A percentile compares a stretch with the other conserved stretches of the same genome.
These are phyloP conservation scores for Nemapogon koenigi DNA, from an alignment of 2,888 invertebrate genomes.

Conservation along the genomic window DNA sequence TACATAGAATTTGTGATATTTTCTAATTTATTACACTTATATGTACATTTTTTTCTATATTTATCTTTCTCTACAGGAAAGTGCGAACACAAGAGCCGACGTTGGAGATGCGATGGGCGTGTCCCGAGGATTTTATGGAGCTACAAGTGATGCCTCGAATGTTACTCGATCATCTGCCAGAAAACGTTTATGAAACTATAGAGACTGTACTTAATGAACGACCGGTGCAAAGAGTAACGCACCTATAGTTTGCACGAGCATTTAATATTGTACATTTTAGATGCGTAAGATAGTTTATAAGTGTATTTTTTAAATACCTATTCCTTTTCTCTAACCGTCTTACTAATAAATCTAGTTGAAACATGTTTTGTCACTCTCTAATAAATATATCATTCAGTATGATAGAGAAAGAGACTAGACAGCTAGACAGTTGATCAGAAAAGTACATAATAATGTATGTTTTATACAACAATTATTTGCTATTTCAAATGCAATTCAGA, in stretches of 20 bases:
- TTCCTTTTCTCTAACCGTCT: no score
- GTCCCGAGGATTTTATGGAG: conserved; percentile 81
- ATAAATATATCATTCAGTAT: no score
- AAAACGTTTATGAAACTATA: conserved; percentile 76
- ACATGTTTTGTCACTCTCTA: no score
- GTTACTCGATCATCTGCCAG: conserved; percentile 86
- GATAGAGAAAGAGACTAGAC: no score
- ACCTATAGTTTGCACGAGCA: conserved; percentile 23
- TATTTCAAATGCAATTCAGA: no score
- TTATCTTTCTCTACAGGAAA: conserved; percentile 47
- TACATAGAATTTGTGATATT: background rate
- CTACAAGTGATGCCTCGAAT: conserved; percentile 85
- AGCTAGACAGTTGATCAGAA: no score
- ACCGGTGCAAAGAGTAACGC: conserved; percentile 48
- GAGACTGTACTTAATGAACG: conserved; percentile 67
- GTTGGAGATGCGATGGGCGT: conserved; percentile 82
- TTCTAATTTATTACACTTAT: no score
- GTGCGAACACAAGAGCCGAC: conserved; percentile 68
- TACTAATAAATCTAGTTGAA: no score
- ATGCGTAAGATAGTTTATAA: conserved; percentile 2
- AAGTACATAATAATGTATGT: no score
- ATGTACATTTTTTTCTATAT: background rate
- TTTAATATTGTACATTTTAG: conserved; percentile 12
- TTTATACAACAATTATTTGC: no score
- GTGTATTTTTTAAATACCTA: no score